Conservation (phyloP, 1,140 invertebrate genomes). For the Brachionus koreanus region DNA sequence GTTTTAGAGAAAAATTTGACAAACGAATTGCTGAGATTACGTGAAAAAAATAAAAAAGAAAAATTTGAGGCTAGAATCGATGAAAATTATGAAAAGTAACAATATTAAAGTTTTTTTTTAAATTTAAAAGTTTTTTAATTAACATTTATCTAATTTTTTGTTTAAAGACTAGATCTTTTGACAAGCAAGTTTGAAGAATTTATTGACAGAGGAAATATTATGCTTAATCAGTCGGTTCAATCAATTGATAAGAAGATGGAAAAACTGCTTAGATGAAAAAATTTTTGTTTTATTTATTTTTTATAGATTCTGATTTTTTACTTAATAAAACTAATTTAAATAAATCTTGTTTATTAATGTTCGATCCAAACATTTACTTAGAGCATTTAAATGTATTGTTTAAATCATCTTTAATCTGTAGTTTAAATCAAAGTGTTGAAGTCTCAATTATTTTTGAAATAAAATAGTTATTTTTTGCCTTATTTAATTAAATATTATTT, state of each 20-base stretch:
- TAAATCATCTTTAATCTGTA: no score
- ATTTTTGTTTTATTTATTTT: background rate
- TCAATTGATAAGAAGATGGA: background rate
- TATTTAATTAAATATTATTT: background rate
- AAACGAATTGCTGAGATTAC: background rate
- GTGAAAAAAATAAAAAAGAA: background rate
- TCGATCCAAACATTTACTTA: no score
- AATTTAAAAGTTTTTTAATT: background rate
- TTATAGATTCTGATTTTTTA: background rate
- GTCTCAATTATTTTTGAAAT: no score
- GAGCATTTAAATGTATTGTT: no score
- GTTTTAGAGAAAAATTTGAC: background rate
- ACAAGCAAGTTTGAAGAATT: conserved; percentile 24
- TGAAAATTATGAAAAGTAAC: conserved; percentile 30
- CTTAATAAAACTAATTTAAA: no score
- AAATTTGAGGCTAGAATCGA: conserved; percentile 2
- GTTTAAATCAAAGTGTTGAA: no score
- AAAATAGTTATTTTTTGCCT: background rate
- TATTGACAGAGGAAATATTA: background rate
- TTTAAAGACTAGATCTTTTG: conserved; percentile 21
- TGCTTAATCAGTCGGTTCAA: background rate
- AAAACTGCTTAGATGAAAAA: background rate
- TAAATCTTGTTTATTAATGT: no score
- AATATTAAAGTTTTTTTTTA: background rate
- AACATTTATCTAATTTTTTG: no score